These are phyloP conservation scores for Chloroclystis v-ata DNA, from an alignment of 2,888 invertebrate genomes.

Conservation along the genomic window DNA sequence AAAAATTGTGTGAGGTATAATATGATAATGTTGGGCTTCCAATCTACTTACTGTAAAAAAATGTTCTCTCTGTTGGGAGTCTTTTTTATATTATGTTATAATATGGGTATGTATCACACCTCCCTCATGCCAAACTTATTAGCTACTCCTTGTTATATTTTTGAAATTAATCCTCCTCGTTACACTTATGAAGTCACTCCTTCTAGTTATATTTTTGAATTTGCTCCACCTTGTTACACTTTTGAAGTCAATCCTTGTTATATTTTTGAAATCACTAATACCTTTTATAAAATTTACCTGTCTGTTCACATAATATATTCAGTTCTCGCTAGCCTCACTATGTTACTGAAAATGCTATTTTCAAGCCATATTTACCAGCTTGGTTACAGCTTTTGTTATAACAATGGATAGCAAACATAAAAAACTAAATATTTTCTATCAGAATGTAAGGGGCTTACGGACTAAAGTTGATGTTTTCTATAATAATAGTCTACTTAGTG, in stretches of 20 bases:
- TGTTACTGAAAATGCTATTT: not conserved
- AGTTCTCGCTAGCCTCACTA: not conserved
- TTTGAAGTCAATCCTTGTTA: no score
- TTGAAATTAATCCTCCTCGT: no score
- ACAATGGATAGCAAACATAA: conserved; percentile 5
- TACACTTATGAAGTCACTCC: no score
- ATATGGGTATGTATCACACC: no score
- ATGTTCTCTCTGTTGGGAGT: not conserved
- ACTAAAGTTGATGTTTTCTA: not conserved
- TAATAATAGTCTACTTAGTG: not conserved
- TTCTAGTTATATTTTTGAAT: no score
- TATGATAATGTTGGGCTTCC: not conserved
- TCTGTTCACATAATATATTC: no score
- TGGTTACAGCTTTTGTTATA: not conserved
- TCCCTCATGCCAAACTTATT: no score
- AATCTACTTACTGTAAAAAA: not conserved
- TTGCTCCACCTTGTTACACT: no score
- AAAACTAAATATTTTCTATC: conserved; percentile 16
- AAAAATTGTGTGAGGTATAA: conserved; percentile 4
- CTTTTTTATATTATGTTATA: no score
- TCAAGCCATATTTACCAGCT: not conserved
- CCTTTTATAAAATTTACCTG: no score
- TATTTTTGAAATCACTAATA: no score
- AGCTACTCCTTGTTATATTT: no score
- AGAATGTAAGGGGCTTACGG: not conserved